These are phyloP conservation scores for Bruchidius siliquastri DNA, from an alignment of 2,888 invertebrate species.

Conservation along the genomic window DNA sequence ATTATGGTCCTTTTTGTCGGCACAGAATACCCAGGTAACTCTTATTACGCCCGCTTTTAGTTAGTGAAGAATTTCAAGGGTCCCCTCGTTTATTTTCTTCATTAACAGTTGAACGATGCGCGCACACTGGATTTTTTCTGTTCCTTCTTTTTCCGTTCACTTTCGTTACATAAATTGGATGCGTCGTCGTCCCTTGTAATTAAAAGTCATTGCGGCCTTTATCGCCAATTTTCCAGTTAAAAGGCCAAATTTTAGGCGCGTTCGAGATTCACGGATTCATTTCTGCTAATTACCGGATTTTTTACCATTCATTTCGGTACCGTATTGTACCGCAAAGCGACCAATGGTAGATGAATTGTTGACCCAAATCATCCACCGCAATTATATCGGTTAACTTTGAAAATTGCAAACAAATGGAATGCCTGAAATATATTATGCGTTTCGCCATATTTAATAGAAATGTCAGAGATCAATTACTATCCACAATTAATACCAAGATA, in stretches of 20 bases:
- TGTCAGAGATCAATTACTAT: no score
- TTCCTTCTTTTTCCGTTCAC: constrained; percentile 4
- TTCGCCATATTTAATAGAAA: no score
- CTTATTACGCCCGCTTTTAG: constrained; percentile 33
- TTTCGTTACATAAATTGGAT: constrained; percentile 2
- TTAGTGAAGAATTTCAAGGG: constrained; percentile 36
- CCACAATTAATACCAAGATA: no score
- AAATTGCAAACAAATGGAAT: no score
- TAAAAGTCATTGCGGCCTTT: not conserved
- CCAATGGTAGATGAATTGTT: no score
- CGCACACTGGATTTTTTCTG: constrained; percentile 5
- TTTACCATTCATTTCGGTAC: not conserved
- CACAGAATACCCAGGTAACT: constrained; percentile 24
- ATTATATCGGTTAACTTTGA: no score
- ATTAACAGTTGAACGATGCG: constrained; percentile 29
- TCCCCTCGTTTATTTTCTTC: constrained; percentile 34
- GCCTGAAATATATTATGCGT: no score
- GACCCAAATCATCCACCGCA: no score
- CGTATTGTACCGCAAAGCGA: not conserved
- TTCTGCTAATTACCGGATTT: not conserved
- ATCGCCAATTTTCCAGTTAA: not conserved
- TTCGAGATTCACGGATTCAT: not conserved
- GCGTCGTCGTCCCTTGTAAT: not conserved
- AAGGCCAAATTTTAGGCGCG: not conserved
- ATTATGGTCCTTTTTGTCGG: not conserved